Percentiles rank a stretch among this genome's conserved stretches.
Conservation (phyloP, 2,888 invertebrate species). For the Diachrysia chrysitis region DNA sequence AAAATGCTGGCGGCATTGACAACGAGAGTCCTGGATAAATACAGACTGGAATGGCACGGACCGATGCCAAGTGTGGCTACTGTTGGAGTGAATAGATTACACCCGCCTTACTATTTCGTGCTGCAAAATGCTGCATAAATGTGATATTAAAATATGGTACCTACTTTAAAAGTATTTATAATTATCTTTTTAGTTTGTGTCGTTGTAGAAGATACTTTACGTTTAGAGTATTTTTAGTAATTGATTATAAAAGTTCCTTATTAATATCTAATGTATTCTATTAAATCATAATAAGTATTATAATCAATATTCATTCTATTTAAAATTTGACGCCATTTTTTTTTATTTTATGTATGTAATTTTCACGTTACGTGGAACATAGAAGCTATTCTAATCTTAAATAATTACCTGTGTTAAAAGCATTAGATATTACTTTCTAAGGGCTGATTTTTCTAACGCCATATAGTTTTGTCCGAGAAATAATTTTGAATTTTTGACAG, state of each 20-base stretch:
- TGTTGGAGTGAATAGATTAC: slow-evolving; percentile 78
- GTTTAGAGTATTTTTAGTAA: neutral
- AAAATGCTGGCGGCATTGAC: slow-evolving; percentile 76
- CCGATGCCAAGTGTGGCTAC: slow-evolving; percentile 73
- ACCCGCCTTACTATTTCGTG: slow-evolving; percentile 82
- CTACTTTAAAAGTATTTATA: slow-evolving; percentile 19
- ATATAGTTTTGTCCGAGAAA: no score
- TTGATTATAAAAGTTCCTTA: neutral
- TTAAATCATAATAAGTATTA: neutral
- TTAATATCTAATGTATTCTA: neutral
- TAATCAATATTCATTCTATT: neutral
- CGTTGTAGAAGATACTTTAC: neutral
- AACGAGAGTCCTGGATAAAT: slow-evolving; percentile 75
- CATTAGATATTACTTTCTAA: neutral
- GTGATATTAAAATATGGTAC: slow-evolving; percentile 45
- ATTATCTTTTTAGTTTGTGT: neutral
- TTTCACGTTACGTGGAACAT: neutral
- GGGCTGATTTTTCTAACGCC: no score
- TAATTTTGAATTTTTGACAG: no score
- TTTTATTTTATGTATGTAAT: neutral
- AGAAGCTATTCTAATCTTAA: neutral
- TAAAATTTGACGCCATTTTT: neutral
- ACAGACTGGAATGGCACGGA: slow-evolving; percentile 85
- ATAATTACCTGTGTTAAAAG: neutral
- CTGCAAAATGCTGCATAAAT: slow-evolving; percentile 78